phyloP scores from a whole-genome alignment of 2,113 vertebrate genomes.

The Sminthopsis crassicaudata region DNA sequence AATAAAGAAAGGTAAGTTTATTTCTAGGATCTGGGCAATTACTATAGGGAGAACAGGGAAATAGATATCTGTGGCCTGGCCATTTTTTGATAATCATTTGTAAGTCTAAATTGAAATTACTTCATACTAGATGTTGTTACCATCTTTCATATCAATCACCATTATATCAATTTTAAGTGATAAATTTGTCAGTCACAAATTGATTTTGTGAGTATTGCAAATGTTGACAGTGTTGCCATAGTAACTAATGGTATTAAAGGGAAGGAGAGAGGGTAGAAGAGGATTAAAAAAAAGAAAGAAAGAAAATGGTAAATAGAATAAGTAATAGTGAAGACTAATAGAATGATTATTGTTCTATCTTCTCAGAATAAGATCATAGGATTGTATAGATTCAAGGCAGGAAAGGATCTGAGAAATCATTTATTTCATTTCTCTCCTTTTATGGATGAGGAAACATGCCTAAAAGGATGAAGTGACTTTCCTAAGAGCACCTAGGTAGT shows the following conservation, averaged over 20 bases:
- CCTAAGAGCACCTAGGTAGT: not conserved
- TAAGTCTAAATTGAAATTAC: not conserved
- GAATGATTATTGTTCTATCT: fast-evolving
- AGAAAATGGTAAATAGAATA: not conserved
- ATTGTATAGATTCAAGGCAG: not conserved
- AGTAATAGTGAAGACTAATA: not conserved
- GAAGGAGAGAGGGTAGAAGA: not conserved
- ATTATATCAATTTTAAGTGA: not conserved
- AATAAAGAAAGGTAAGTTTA: not conserved
- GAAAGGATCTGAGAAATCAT: not conserved
- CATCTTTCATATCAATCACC: no score
- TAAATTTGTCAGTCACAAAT: not conserved
- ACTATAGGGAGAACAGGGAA: not conserved
- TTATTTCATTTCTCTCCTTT: not conserved
- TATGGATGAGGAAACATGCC: not conserved
- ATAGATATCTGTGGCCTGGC: not conserved
- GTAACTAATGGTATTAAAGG: not conserved
- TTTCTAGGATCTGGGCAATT: not conserved
- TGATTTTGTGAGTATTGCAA: not conserved
- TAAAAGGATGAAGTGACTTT: not conserved
- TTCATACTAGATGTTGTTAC: not conserved
- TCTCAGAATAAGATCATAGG: not conserved
- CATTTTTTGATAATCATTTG: not conserved
- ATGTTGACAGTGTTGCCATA: not conserved
- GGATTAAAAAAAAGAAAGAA: not conserved